Evolutionary conservation across 2,113 vertebrate species (phyloP).

Genomic region (Triplophysa siluroides): DNA sequence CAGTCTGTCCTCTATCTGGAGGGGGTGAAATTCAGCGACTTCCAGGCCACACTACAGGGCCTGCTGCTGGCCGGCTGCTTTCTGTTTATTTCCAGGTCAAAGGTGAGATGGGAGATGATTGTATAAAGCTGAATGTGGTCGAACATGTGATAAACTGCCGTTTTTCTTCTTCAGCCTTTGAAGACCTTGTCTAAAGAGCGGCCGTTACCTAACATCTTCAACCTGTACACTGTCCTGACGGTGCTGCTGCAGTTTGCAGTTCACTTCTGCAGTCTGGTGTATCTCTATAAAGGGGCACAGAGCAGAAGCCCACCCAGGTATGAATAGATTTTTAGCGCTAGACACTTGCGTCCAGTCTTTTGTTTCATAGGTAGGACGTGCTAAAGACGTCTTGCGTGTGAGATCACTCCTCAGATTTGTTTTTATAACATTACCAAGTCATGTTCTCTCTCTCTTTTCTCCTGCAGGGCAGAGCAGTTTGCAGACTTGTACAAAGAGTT

Average conservation of each 20-base stretch:
- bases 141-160: not conserved
- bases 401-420: not conserved
- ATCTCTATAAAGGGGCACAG: conserved; percentile 87
- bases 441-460: conserved; percentile 27
- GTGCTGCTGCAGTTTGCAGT: conserved; percentile 93
- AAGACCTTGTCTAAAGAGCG: conserved; percentile 92
- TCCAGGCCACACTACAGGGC: conserved; percentile 94
- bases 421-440: not conserved
- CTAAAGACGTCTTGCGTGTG: not conserved
- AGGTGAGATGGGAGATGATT: conserved; percentile 72
- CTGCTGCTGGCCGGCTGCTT: conserved; percentile 94
- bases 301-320: conserved; percentile 83
- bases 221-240: conserved; percentile 92
- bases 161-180: conserved; percentile 78
- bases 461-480: conserved; percentile 82
- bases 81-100: conserved; percentile 98
- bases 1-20: conserved; percentile 97
- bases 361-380: not conserved
- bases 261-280: conserved; percentile 91
- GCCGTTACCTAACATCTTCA: conserved; percentile 96
- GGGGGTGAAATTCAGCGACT: conserved; percentile 96
- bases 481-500: conserved; percentile 95
- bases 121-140: not conserved
- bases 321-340: not conserved
- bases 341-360: no score